Percentiles rank a stretch among this genome's conserved stretches.
phyloP scores from a whole-genome alignment of 2,797 vertebrate genomes.

The Xenops minutus region DNA sequence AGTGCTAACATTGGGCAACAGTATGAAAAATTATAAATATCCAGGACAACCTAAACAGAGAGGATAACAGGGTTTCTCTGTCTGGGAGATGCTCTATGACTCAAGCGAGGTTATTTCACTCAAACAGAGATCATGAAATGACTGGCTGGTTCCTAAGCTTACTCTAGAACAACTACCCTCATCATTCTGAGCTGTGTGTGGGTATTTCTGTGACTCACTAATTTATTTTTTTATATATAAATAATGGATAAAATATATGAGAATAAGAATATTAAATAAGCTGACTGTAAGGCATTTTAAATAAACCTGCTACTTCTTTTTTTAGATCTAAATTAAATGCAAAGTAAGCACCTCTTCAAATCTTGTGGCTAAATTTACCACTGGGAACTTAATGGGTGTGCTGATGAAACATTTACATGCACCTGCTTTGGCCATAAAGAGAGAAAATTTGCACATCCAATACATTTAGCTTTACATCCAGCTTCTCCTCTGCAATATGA shows the following conservation, averaged over 20 bases:
- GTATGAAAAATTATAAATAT: background rate
- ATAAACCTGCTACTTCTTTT: constrained; percentile 6
- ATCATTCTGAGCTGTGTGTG: background rate
- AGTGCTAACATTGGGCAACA: background rate
- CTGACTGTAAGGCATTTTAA: constrained; percentile 46
- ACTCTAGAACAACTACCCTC: background rate
- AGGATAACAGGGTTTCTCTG: background rate
- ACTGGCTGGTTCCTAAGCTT: background rate
- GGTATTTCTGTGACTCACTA: background rate
- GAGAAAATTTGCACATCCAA: background rate
- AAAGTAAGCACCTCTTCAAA: constrained; percentile 29
- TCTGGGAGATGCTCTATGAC: background rate
- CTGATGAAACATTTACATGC: constrained; percentile 38
- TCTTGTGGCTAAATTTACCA: constrained; percentile 46
- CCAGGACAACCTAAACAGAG: background rate
- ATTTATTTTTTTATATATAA: constrained; percentile 16
- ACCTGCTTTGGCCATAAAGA: constrained; percentile 23
- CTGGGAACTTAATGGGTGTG: constrained; percentile 34
- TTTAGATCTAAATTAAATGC: constrained; percentile 47
- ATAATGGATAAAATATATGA: constrained; percentile 24
- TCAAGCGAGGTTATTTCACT: background rate
- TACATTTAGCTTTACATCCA: background rate
- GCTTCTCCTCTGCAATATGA: background rate
- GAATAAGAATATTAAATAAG: constrained; percentile 36
- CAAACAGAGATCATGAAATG: background rate